Conservation (phyloP, 1,140 invertebrate species). For the Apis mellifera region DNA sequence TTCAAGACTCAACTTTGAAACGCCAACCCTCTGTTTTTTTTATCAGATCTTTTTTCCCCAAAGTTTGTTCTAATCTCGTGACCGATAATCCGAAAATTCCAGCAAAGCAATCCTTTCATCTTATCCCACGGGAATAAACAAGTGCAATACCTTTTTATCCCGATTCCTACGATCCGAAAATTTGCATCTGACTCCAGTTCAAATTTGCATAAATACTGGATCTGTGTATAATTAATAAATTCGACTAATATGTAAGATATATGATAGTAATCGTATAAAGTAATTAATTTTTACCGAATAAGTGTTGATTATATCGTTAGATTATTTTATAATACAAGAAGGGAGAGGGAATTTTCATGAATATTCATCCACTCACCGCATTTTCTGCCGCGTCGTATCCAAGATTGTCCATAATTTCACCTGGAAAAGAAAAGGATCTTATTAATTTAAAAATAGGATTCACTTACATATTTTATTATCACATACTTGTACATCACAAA, state of each 20-base stretch:
- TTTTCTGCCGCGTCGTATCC: constrained; percentile 35
- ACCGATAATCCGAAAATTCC: constrained; percentile 45
- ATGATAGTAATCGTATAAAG: too few relatives aligned
- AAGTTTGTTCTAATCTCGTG: constrained; percentile 42
- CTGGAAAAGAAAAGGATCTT: constrained; percentile 13
- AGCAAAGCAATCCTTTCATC: constrained; percentile 8
- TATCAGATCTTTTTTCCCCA: background rate
- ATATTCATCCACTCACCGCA: constrained; percentile 46
- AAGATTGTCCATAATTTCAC: constrained; percentile 51
- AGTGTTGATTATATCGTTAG: too few relatives aligned
- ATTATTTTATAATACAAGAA: too few relatives aligned
- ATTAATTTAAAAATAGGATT: background rate
- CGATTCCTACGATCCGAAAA: constrained; percentile 4
- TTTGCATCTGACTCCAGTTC: constrained; percentile 14
- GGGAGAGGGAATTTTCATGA: too few relatives aligned
- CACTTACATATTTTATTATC: background rate
- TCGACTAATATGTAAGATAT: background rate
- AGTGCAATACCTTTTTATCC: constrained; percentile 47
- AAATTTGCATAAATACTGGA: constrained; percentile 39
- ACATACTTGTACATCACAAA: background rate
- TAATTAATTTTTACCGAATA: too few relatives aligned
- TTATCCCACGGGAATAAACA: constrained; percentile 53
- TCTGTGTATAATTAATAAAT: too few relatives aligned
- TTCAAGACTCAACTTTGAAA: constrained; percentile 7
- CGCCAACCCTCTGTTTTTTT: background rate